Conservation (phyloP, 2,888 invertebrate genomes). For the Cheilosia pagana region DNA sequence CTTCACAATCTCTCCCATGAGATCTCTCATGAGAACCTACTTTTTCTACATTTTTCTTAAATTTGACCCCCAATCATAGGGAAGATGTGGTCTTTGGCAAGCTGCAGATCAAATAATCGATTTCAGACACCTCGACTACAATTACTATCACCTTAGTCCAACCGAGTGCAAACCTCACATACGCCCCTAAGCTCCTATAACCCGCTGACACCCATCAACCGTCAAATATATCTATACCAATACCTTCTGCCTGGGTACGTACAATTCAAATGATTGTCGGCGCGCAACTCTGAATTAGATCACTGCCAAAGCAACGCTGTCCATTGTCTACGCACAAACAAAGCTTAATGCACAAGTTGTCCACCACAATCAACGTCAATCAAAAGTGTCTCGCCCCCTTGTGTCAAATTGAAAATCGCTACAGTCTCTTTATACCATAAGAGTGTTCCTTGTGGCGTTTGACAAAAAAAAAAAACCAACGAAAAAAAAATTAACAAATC, state of each 20-base stretch:
- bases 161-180: constrained; percentile 14
- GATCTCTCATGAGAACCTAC: too few species aligned
- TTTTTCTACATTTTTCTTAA: too few species aligned
- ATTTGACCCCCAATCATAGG: too few species aligned
- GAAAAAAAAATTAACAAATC: constrained; percentile 62
- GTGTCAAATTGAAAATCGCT: constrained; percentile 70
- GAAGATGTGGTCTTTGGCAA: too few species aligned
- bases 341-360: constrained; percentile 63
- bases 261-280: constrained; percentile 49
- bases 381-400: constrained; percentile 69
- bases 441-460: constrained; percentile 59
- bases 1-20: too few species aligned
- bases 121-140: background rate
- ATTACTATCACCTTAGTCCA: background rate
- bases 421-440: constrained; percentile 18
- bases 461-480: constrained; percentile 44
- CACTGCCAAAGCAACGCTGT: constrained; percentile 35
- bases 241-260: too few species aligned
- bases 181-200: constrained; percentile 22
- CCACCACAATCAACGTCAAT: constrained; percentile 74
- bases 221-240: constrained; percentile 36
- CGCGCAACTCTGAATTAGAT: constrained; percentile 44
- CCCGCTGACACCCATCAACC: constrained; percentile 49
- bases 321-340: constrained; percentile 61
- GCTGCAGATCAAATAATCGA: too few species aligned